phyloP scores from a whole-genome alignment of 2,113 vertebrate species.

The Peromyscus maniculatus region DNA sequence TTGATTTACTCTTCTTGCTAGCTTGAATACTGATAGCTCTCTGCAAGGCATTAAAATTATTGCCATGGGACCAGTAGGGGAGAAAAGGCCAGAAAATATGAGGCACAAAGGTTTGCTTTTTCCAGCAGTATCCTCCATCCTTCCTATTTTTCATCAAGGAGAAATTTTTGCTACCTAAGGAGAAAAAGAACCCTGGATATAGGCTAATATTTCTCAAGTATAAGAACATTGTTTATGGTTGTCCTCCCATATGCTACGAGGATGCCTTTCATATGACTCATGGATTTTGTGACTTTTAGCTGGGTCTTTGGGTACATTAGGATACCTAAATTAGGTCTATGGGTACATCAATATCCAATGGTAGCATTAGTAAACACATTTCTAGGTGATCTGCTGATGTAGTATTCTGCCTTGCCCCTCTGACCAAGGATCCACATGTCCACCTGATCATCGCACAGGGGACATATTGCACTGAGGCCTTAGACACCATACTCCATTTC shows the following conservation, averaged over 20 bases:
- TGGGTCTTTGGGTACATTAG: not conserved
- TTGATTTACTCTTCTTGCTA: not conserved
- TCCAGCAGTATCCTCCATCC: not conserved
- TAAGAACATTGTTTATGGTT: not conserved
- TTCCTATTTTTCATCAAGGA: not conserved
- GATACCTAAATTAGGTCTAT: not conserved
- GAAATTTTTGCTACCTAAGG: not conserved
- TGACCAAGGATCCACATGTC: not conserved
- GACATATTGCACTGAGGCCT: not conserved
- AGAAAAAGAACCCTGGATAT: not conserved
- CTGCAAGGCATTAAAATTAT: not conserved
- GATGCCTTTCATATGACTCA: not conserved
- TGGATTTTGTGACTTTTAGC: not conserved
- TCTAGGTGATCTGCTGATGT: not conserved
- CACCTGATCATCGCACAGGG: not conserved
- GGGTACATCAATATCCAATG: conserved; percentile 34
- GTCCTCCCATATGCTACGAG: not conserved
- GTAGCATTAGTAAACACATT: conserved; percentile 36
- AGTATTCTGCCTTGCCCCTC: not conserved
- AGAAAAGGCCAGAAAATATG: not conserved
- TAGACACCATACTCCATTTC: not conserved
- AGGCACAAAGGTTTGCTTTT: not conserved
- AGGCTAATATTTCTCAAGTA: not conserved
- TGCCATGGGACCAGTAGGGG: not conserved
- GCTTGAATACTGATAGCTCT: not conserved